Percentiles rank a stretch among this genome's conserved stretches.
These are phyloP conservation scores for Campylomormyrus numenius DNA, from an alignment of 2,113 vertebrate genomes.

Conservation along the genomic window DNA sequence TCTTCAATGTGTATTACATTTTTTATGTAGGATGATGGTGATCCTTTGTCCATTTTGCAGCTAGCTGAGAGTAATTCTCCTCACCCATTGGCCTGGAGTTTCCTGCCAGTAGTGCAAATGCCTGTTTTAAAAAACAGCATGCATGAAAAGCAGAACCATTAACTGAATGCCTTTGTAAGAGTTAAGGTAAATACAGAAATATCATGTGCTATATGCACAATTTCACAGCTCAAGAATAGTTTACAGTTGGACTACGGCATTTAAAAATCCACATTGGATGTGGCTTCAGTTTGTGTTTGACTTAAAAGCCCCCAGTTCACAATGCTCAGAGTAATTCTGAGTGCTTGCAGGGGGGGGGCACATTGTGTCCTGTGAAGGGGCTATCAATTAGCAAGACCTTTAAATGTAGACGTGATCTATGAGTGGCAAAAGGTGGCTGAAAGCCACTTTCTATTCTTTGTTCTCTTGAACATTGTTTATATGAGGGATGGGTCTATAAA, in stretches of 20 bases:
- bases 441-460: neutral
- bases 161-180: neutral
- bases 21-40: neutral
- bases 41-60: neutral
- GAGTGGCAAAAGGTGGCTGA: neutral
- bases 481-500: neutral
- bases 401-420: slow-evolving; percentile 6
- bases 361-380: neutral
- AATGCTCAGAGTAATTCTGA: neutral
- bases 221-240: neutral
- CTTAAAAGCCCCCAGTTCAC: neutral
- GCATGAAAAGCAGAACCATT: neutral
- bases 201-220: neutral
- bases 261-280: neutral
- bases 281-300: neutral
- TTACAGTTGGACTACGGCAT: neutral
- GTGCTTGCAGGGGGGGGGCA: neutral
- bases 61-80: neutral
- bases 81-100: neutral
- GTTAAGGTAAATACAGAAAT: neutral
- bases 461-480: neutral
- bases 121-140: neutral
- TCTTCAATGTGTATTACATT: neutral
- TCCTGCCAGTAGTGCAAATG: neutral
- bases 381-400: slow-evolving; percentile 9